Conservation (phyloP, 2,113 vertebrate species). For the Struthidea cinerea region DNA sequence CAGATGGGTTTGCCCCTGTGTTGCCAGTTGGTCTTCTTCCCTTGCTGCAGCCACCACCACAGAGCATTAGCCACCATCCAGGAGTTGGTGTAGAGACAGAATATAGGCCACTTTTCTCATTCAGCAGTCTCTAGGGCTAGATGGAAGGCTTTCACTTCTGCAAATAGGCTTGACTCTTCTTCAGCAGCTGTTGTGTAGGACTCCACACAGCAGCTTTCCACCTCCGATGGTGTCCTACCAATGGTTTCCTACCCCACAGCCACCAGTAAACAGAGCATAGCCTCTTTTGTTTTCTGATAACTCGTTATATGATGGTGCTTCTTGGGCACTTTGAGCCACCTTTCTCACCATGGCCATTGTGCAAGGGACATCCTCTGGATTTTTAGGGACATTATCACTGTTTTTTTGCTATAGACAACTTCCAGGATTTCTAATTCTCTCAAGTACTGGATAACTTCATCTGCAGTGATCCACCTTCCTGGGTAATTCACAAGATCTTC, state of each 20-base stretch:
- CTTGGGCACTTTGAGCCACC: not conserved
- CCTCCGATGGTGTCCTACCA: rapidly evolving
- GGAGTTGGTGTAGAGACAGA: not conserved
- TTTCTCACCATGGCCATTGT: not conserved
- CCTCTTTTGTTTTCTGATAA: not conserved
- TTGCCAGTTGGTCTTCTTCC: not conserved
- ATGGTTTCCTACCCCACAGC: not conserved
- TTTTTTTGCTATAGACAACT: not conserved
- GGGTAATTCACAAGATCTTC: not conserved
- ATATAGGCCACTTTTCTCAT: not conserved
- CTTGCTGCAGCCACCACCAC: not conserved
- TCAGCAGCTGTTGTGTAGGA: not conserved
- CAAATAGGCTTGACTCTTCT: not conserved
- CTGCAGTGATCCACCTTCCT: not conserved
- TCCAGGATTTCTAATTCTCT: not conserved
- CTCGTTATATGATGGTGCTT: not conserved
- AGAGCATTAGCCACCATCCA: not conserved
- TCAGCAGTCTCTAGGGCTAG: not conserved
- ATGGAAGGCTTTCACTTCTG: not conserved
- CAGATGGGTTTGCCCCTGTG: not conserved
- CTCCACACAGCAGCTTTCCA: not conserved
- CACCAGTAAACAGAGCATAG: not conserved
- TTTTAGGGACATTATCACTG: not conserved
- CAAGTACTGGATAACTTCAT: not conserved
- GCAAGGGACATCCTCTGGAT: not conserved